Base-by-base conservation (phyloP, 2,888 invertebrate genomes). In the Rhopalosiphum nymphaeae region DNA sequence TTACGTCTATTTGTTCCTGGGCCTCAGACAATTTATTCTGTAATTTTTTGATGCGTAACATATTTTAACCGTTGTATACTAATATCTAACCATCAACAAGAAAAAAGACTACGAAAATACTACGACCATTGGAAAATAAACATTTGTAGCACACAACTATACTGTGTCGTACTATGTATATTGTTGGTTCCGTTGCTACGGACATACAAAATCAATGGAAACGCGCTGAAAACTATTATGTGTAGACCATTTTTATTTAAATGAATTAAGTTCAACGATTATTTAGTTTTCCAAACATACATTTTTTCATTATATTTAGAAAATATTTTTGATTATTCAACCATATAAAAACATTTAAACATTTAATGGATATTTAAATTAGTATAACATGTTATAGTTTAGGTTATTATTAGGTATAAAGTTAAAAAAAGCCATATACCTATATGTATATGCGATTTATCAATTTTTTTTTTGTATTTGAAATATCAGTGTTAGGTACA, bases 11-110 rank as follows among this genome's bases (percentile, higher is more conserved):
- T 29, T 78, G 29, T 21, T 9, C 26, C 9, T 21, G 67, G 21
- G 94, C 93, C 44, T 91, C 89, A 21, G 86, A 53, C 44, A 94
- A 42, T 44, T 94, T 91, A 42, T 67, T 91, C 53, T 94, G 91
- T 26, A 94, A n/a, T n/a, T 93, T 46, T 36, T 93, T 94, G 0
- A 93, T 67, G 10, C 94, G 92, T 16, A 49, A 88, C 92, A 92
- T 78, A 21, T 78, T 88, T 29, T 46, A 13, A 46, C 25, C 25
- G 42, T 25, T 25, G 53, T 42, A 21, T 36, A 26, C 26, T 56
- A 29, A 42, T 89, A 26, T 36, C 0, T 49, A 4, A 88, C 42
- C 5, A 44, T 3, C 13, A 3, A 16, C 44, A 44, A 57, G 13
- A 29, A 1, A 29, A 42, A 56, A 16, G 5, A 16, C 26, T 29